phyloP scores from a whole-genome alignment of 2,888 invertebrate genomes.

The Horisme vitalbata region DNA sequence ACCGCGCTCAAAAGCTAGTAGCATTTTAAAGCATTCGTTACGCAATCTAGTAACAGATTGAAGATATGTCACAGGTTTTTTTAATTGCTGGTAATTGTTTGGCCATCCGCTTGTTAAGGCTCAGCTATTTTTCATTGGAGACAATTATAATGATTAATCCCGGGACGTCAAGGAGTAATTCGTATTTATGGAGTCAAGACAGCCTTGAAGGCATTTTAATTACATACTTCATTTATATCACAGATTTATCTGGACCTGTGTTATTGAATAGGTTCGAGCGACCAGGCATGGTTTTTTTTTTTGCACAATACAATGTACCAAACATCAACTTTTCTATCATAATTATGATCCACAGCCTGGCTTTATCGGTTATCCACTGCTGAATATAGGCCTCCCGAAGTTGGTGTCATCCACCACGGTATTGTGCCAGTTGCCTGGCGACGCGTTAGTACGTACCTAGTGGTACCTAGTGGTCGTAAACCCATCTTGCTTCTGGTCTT shows the following conservation, averaged over 20 bases:
- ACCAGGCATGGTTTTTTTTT: background rate
- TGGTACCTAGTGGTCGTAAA: no score
- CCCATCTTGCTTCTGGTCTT: no score
- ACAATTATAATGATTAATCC: constrained; percentile 31
- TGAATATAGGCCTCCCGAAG: no score
- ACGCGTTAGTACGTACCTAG: no score
- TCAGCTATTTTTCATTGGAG: constrained; percentile 31
- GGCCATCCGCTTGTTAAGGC: constrained; percentile 20
- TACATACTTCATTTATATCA: constrained; percentile 7
- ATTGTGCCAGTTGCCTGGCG: no score
- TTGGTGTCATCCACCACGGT: no score
- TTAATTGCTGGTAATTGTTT: constrained; percentile 29
- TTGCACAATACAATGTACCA: no score
- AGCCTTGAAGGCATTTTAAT: constrained; percentile 15
- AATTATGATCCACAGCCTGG: no score
- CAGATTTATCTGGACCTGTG: background rate
- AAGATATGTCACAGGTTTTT: constrained; percentile 14
- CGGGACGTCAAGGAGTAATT: constrained; percentile 18
- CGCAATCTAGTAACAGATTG: constrained; percentile 11
- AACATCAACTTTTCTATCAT: no score
- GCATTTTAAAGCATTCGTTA: no score
- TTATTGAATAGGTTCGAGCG: background rate
- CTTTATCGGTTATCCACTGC: no score
- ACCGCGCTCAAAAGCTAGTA: no score
- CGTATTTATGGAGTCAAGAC: constrained; percentile 19